Evolutionary conservation across 2,797 vertebrate genomes (phyloP).

Genomic region (Lithobates pipiens): DNA sequence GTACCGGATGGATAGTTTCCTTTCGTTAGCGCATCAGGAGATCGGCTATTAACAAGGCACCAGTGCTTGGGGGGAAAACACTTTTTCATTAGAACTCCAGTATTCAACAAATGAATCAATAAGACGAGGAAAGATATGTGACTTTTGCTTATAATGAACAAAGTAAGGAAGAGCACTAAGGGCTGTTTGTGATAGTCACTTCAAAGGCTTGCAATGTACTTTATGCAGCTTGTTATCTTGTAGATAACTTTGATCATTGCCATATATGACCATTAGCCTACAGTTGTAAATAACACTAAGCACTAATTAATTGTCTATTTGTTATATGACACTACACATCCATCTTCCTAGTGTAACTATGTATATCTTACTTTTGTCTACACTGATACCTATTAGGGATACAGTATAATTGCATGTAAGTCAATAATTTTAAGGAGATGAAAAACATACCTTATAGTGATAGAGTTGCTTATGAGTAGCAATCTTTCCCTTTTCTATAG

Average conservation of each 20-base stretch:
- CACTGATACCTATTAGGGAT: slow-evolving; percentile 19
- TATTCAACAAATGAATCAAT: slow-evolving; percentile 62
- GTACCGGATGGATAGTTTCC: slow-evolving; percentile 48
- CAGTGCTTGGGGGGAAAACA: slow-evolving; percentile 54
- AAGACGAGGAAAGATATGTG: slow-evolving; percentile 57
- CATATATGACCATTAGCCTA: slow-evolving; percentile 52
- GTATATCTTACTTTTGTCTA: neutral
- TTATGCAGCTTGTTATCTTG: slow-evolving; percentile 57
- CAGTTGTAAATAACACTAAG: slow-evolving; percentile 50
- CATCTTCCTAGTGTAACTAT: neutral
- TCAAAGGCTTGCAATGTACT: slow-evolving; percentile 57
- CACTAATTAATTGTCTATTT: slow-evolving; percentile 51
- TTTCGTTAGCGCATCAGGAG: slow-evolving; percentile 50
- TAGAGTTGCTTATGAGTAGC: neutral
- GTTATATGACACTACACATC: slow-evolving; percentile 19
- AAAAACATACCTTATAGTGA: neutral
- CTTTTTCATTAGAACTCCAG: slow-evolving; percentile 59
- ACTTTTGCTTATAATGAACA: slow-evolving; percentile 61
- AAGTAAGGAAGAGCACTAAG: slow-evolving; percentile 54
- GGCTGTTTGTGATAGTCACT: slow-evolving; percentile 59
- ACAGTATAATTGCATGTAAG: slow-evolving; percentile 9
- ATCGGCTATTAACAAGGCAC: slow-evolving; percentile 56
- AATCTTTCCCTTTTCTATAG: neutral
- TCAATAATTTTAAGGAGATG: neutral
- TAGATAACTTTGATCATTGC: slow-evolving; percentile 56